A percentile compares a stretch with the other conserved stretches of the same genome.
Conservation (phyloP, 2,888 invertebrate genomes). For the Gisinianus flammeolus region DNA sequence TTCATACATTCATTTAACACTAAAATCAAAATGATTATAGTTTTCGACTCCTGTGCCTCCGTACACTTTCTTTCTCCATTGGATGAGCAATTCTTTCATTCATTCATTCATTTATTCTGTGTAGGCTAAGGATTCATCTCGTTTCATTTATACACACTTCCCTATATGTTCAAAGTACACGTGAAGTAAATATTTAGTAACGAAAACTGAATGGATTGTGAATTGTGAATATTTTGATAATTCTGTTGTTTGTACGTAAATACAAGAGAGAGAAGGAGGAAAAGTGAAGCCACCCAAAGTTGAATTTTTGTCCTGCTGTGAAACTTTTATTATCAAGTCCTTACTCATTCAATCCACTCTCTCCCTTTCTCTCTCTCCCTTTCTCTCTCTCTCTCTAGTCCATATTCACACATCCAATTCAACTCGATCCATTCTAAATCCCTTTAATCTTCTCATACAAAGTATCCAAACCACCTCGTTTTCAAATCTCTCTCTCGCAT, state of each 20-base stretch:
- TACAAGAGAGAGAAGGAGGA: slow-evolving; percentile 7
- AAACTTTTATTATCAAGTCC: not conserved
- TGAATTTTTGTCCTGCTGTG: slow-evolving; percentile 39
- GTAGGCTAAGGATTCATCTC: no score
- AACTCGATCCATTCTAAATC: slow-evolving; percentile 7
- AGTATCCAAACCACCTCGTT: no score
- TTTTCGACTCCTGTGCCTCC: slow-evolving; percentile 1
- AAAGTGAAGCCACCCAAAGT: slow-evolving; percentile 34
- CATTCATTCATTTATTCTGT: not conserved
- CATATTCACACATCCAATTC: slow-evolving; percentile 32
- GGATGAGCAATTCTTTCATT: slow-evolving; percentile 7
- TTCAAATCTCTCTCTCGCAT: no score
- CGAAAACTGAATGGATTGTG: not conserved
- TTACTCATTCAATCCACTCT: not conserved
- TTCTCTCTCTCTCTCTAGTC: slow-evolving; percentile 10
- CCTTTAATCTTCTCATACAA: slow-evolving; percentile 21
- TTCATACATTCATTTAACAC: slow-evolving; percentile 26
- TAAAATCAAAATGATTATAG: slow-evolving; percentile 11
- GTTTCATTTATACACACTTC: no score
- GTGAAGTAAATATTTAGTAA: not conserved
- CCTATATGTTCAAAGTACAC: not conserved
- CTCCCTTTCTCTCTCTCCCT: not conserved
- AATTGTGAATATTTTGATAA: no score
- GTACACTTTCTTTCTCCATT: not conserved
- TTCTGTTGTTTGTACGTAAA: not conserved